Evolutionary conservation across 2,797 vertebrate genomes (phyloP).

Genomic region (Poeciliopsis turneri): DNA sequence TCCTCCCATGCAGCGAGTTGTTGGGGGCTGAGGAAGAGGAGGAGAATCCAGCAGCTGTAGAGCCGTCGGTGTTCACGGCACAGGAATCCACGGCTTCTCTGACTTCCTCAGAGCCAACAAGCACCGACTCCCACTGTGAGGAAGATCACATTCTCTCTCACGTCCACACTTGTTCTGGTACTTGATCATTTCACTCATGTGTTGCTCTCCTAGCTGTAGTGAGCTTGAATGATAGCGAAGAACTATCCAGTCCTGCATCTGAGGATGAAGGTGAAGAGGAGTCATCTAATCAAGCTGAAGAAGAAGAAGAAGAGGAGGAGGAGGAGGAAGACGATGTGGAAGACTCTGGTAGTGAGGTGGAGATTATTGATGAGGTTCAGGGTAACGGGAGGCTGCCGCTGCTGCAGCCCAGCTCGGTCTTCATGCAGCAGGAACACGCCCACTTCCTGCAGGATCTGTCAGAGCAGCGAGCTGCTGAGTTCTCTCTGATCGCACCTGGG

Average conservation of each 20-base stretch:
- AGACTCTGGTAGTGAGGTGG: conserved; percentile 81
- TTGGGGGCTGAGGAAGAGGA: conserved; percentile 51
- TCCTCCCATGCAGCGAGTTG: conserved; percentile 62
- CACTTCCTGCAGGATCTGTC: conserved; percentile 64
- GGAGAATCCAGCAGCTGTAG: conserved; percentile 29
- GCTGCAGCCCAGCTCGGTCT: conserved; percentile 55
- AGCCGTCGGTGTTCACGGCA: conserved; percentile 37
- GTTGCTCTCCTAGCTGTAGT: conserved; percentile 79
- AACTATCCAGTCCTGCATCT: conserved; percentile 73
- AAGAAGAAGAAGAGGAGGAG: conserved; percentile 1
- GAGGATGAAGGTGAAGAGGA: conserved; percentile 60
- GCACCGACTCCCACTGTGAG: conserved; percentile 81
- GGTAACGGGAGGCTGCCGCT: conserved; percentile 73
- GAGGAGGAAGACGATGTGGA: conserved; percentile 60
- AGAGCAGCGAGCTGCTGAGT: conserved; percentile 69
- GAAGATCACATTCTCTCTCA: conserved; percentile 7
- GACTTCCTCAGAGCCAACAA: conserved; percentile 71
- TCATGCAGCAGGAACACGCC: conserved; percentile 60
- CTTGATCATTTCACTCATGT: not conserved
- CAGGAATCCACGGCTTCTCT: conserved; percentile 71
- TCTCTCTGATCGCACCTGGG: conserved; percentile 67
- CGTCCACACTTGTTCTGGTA: not conserved
- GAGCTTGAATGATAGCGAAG: conserved; percentile 82
- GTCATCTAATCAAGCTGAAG: not conserved
- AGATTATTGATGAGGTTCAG: conserved; percentile 81